These are phyloP conservation scores for Osmoderma eremita DNA, from an alignment of 2,888 invertebrate species.

Conservation along the genomic window DNA sequence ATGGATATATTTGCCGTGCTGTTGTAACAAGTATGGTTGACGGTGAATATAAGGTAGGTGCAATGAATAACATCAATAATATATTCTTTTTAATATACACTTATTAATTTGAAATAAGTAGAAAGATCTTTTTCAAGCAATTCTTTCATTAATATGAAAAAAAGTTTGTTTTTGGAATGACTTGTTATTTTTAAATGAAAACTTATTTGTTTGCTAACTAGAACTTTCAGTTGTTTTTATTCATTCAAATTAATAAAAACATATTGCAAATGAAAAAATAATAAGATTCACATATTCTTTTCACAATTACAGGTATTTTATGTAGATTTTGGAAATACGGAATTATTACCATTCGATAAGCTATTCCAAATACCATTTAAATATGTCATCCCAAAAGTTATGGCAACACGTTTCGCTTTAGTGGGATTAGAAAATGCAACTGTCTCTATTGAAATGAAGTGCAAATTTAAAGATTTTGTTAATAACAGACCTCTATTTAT, in stretches of 20 bases:
- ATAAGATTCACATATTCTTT: neutral
- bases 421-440: constrained; percentile 72
- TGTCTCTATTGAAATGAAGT: constrained; percentile 70
- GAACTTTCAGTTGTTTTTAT: too few species aligned
- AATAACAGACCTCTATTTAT: constrained; percentile 72
- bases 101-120: too few species aligned
- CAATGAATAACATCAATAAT: neutral
- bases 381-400: constrained; percentile 76
- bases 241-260: too few species aligned
- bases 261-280: neutral
- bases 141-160: too few species aligned
- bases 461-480: constrained; percentile 77
- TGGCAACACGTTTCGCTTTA: constrained; percentile 79
- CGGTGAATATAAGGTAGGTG: constrained; percentile 71
- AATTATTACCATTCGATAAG: constrained; percentile 75
- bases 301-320: constrained; percentile 68
- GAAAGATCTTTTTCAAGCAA: too few species aligned
- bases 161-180: too few species aligned
- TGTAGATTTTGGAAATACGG: constrained; percentile 84
- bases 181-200: too few species aligned
- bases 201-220: too few species aligned
- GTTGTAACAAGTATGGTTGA: constrained; percentile 79
- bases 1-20: constrained; percentile 77
- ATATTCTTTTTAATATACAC: too few species aligned
- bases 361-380: constrained; percentile 81